phyloP scores from a whole-genome alignment of 2,888 invertebrate genomes.

The Xanthostigma xanthostigma region DNA sequence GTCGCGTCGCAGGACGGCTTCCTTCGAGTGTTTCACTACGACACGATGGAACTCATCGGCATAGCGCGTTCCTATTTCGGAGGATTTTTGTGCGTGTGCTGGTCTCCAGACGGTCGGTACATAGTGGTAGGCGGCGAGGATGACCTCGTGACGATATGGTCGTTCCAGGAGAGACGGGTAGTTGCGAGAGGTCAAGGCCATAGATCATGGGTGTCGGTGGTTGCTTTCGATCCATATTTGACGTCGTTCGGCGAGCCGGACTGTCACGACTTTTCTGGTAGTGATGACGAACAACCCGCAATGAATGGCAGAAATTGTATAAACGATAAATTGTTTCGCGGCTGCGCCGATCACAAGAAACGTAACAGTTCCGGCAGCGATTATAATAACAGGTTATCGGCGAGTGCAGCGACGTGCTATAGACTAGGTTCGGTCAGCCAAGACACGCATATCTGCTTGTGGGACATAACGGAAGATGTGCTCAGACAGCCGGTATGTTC shows the following conservation, averaged over 20 bases:
- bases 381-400: slow-evolving; percentile 19
- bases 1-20: slow-evolving; percentile 92
- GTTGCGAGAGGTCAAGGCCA: slow-evolving; percentile 97
- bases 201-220: slow-evolving; percentile 94
- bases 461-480: slow-evolving; percentile 96
- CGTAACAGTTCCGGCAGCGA: slow-evolving; percentile 17
- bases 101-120: slow-evolving; percentile 94
- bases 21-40: slow-evolving; percentile 90
- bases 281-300: slow-evolving; percentile 36
- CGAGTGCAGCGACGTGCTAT: slow-evolving; percentile 43
- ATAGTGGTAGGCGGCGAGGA: slow-evolving; percentile 97
- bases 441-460: slow-evolving; percentile 93
- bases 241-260: slow-evolving; percentile 53
- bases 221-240: slow-evolving; percentile 83
- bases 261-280: slow-evolving; percentile 34
- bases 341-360: slow-evolving; percentile 13
- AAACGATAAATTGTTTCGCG: slow-evolving; percentile 9
- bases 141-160: slow-evolving; percentile 96
- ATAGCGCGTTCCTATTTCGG: slow-evolving; percentile 95
- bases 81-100: slow-evolving; percentile 91
- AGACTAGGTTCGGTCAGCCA: slow-evolving; percentile 90
- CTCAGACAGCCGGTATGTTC: slow-evolving; percentile 53
- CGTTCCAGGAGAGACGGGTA: slow-evolving; percentile 78
- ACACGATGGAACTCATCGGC: slow-evolving; percentile 91
- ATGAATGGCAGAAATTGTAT: slow-evolving; percentile 15